Evolutionary conservation across 2,888 invertebrate genomes (phyloP).

Genomic region (Tinea pellionella): DNA sequence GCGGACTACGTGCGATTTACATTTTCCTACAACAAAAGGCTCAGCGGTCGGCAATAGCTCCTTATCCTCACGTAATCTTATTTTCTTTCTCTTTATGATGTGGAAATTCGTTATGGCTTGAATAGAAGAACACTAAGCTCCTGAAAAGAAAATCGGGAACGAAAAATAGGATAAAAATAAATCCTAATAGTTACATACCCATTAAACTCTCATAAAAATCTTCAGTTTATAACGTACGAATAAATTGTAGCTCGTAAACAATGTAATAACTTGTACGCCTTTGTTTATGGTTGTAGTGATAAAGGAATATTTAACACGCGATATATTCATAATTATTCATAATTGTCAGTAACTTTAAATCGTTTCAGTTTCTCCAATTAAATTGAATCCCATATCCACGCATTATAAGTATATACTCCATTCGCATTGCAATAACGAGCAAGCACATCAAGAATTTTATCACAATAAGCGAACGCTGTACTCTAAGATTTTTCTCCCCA

Average conservation of each 20-base stretch:
- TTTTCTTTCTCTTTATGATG: slow-evolving; percentile 33
- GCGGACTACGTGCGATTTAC: slow-evolving; percentile 26
- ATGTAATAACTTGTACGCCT: background rate
- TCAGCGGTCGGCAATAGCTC: slow-evolving; percentile 31
- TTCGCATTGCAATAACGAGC: background rate
- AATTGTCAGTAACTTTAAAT: background rate
- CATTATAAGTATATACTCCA: too few species aligned
- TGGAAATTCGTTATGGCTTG: slow-evolving; percentile 28
- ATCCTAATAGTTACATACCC: background rate
- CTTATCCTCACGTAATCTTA: slow-evolving; percentile 36
- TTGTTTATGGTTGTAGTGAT: slow-evolving; percentile 1
- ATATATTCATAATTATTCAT: slow-evolving; percentile 3
- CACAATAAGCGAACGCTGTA: background rate
- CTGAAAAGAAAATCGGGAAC: background rate
- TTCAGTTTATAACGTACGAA: background rate
- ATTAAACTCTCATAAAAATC: background rate
- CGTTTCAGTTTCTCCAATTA: background rate
- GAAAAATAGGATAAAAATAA: background rate
- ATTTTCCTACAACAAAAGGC: slow-evolving; percentile 36
- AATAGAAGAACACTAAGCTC: slow-evolving; percentile 6
- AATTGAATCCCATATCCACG: too few species aligned
- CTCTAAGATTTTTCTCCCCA: background rate
- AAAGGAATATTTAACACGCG: background rate
- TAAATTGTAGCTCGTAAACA: background rate
- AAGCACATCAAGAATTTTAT: background rate